Evolutionary conservation across 1,140 invertebrate genomes (phyloP).

Genomic region (Solen grandis): DNA sequence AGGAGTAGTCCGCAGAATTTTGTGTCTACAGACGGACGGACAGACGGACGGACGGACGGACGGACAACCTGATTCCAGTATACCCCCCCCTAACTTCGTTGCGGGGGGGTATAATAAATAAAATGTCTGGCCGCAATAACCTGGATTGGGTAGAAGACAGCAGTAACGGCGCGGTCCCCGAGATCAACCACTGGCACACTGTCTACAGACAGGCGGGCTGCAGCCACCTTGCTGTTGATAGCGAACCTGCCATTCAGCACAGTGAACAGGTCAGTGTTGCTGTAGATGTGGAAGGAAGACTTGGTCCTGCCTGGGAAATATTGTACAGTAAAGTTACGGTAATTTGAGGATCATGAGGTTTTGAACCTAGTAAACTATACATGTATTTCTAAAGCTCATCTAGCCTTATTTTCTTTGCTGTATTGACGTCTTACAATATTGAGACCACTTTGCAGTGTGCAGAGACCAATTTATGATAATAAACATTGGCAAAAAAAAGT

Average conservation of each 20-base stretch:
- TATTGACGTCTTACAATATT: too few species aligned
- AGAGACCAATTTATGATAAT: too few species aligned
- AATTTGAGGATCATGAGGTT: not conserved
- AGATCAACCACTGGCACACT: constrained; percentile 47
- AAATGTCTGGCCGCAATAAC: too few species aligned
- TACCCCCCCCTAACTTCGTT: too few species aligned
- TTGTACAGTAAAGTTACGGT: not conserved
- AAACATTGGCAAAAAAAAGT: too few species aligned
- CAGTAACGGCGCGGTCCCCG: constrained; percentile 49
- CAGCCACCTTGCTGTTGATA: constrained; percentile 67
- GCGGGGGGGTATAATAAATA: too few species aligned
- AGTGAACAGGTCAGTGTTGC: constrained; percentile 43
- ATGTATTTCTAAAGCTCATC: not conserved
- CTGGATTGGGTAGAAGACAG: constrained; percentile 56
- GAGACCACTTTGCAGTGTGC: not conserved
- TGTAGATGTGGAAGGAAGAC: constrained; percentile 46
- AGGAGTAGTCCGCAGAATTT: too few species aligned
- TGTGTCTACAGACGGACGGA: too few species aligned
- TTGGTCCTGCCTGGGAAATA: constrained; percentile 5
- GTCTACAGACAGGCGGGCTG: constrained; percentile 61
- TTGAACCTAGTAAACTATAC: not conserved
- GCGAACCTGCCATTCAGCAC: constrained; percentile 15
- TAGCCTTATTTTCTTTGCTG: not conserved
- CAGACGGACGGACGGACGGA: too few species aligned
- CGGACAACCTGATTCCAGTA: too few species aligned